These are phyloP conservation scores for Perithous albicinctus DNA, from an alignment of 2,888 invertebrate species.

Conservation along the genomic window DNA sequence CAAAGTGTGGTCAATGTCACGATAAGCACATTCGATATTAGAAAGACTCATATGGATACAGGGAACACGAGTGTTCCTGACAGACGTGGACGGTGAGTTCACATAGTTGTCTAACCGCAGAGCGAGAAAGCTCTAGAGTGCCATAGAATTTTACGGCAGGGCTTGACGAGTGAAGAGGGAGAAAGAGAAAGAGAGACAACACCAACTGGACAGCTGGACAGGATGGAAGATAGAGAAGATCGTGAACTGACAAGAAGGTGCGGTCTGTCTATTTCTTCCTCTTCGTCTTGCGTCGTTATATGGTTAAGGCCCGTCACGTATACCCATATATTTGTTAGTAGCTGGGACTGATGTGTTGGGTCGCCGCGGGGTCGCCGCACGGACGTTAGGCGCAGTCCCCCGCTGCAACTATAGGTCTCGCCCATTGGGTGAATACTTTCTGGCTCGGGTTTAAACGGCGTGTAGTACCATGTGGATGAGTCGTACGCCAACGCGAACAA, in stretches of 20 bases:
- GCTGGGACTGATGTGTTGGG: conserved; percentile 33
- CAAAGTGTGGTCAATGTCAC: conserved; percentile 48
- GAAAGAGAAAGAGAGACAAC: conserved; percentile 19
- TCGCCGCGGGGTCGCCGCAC: conserved; percentile 55
- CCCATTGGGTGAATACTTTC: conserved; percentile 76
- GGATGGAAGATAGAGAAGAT: conserved; percentile 29
- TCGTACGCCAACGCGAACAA: conserved; percentile 57
- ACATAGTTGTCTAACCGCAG: conserved; percentile 30
- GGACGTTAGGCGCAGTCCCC: conserved; percentile 52
- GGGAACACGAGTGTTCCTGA: conserved; percentile 29
- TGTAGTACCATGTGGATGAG: conserved; percentile 19
- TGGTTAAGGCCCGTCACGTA: neutral
- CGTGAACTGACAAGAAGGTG: conserved; percentile 41
- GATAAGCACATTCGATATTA: neutral
- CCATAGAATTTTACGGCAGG: conserved; percentile 37
- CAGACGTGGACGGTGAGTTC: conserved; percentile 37
- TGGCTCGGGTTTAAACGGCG: conserved; percentile 73
- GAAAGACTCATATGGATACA: conserved; percentile 27
- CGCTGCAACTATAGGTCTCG: conserved; percentile 60
- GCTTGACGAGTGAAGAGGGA: conserved; percentile 13
- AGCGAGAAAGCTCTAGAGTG: conserved; percentile 24
- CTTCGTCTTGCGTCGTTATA: conserved; percentile 3
- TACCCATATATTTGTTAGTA: conserved; percentile 31
- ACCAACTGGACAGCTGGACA: conserved; percentile 4
- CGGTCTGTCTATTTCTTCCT: conserved; percentile 21